These are phyloP conservation scores for Pholis gunnellus DNA, from an alignment of 2,113 vertebrate genomes.

Conservation along the genomic window DNA sequence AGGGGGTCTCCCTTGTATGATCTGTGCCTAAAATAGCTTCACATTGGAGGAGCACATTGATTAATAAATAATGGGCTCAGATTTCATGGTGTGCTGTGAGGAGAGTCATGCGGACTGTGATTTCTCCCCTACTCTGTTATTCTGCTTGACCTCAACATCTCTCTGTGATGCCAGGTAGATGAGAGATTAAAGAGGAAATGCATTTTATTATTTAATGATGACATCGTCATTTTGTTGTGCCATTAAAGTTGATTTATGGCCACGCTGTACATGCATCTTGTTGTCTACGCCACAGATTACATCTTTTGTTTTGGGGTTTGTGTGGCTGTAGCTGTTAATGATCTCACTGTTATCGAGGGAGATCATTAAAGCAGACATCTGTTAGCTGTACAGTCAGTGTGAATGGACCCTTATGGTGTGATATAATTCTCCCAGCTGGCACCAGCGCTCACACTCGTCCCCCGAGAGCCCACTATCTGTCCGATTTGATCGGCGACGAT, in stretches of 20 bases:
- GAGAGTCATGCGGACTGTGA: slow-evolving; percentile 30
- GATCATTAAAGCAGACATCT: slow-evolving; percentile 81
- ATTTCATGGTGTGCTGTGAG: slow-evolving; percentile 30
- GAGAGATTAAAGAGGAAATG: neutral
- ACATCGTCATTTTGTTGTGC: neutral
- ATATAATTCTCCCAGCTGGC: slow-evolving; percentile 73
- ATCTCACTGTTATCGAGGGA: slow-evolving; percentile 73
- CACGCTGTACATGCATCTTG: neutral
- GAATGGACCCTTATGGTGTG: slow-evolving; percentile 70
- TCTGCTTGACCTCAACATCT: slow-evolving; percentile 5
- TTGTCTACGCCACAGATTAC: neutral
- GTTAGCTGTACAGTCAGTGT: slow-evolving; percentile 67
- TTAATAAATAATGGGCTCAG: slow-evolving; percentile 61
- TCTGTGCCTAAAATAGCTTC: slow-evolving; percentile 44
- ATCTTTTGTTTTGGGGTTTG: slow-evolving; percentile 44
- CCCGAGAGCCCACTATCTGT: slow-evolving; percentile 36
- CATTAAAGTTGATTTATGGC: neutral
- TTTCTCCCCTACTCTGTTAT: neutral
- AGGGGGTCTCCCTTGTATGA: slow-evolving; percentile 33
- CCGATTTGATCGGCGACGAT: slow-evolving; percentile 33
- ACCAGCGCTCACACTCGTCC: slow-evolving; percentile 29
- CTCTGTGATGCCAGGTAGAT: neutral
- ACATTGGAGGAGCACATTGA: slow-evolving; percentile 25
- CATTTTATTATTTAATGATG: neutral
- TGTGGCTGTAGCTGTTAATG: slow-evolving; percentile 61